Evolutionary conservation across 2,797 vertebrate species (phyloP).

Genomic region (Enteromius fasciolatus): DNA sequence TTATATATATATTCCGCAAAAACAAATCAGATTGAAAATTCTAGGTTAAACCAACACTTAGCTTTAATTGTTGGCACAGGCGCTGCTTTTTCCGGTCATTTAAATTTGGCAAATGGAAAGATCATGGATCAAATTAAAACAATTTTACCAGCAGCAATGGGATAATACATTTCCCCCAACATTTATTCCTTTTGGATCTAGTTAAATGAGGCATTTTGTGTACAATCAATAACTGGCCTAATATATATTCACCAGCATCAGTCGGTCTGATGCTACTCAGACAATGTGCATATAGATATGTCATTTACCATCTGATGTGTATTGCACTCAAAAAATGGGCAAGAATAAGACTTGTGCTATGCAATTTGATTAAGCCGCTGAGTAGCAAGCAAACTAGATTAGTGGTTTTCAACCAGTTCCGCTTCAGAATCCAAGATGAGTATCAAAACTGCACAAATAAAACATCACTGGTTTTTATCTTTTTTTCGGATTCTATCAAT

Average conservation of each 20-base stretch:
- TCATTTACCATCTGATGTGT: not conserved
- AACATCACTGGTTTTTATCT: not conserved
- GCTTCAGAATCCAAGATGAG: not conserved
- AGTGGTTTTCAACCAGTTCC: not conserved
- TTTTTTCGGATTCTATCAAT: not conserved
- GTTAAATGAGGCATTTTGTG: conserved; percentile 6
- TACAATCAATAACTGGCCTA: conserved; percentile 21
- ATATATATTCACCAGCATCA: conserved; percentile 22
- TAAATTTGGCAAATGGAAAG: conserved; percentile 6
- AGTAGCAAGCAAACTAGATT: conserved; percentile 14
- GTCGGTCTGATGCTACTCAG: not conserved
- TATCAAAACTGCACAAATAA: not conserved
- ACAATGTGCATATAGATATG: not conserved
- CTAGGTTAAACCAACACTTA: not conserved
- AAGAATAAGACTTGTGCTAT: not conserved
- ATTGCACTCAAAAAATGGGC: not conserved
- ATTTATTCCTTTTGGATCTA: conserved; percentile 19
- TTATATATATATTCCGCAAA: not conserved
- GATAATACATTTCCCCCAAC: not conserved
- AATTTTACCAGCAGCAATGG: not conserved
- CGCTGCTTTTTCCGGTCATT: not conserved
- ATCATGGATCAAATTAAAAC: not conserved
- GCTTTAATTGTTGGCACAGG: not conserved
- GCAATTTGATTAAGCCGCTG: not conserved
- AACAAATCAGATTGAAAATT: not conserved